A percentile compares a stretch with the other conserved stretches of the same genome.
phyloP scores from a whole-genome alignment of 2,113 vertebrate species.

The Eretmochelys imbricata region DNA sequence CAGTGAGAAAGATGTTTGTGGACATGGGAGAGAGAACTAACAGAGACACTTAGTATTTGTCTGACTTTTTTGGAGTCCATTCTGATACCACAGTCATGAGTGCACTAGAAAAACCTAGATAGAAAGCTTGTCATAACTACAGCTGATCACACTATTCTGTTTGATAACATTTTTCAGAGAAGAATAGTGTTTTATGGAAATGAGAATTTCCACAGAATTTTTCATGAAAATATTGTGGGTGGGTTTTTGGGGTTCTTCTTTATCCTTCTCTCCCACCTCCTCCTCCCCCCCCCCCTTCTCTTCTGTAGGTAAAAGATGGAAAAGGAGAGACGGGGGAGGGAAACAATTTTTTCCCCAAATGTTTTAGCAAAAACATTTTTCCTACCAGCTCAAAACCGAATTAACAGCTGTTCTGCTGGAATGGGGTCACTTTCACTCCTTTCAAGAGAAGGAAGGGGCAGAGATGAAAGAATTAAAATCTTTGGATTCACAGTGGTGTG shows the following conservation, averaged over 20 bases:
- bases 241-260: not conserved
- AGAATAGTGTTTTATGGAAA: not conserved
- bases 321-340: not conserved
- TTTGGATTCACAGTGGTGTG: not conserved
- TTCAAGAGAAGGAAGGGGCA: not conserved
- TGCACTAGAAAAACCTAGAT: not conserved
- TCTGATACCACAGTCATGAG: not conserved
- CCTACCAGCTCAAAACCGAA: not conserved
- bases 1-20: not conserved
- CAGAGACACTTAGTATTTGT: not conserved
- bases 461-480: not conserved
- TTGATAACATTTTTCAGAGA: not conserved
- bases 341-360: not conserved
- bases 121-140: not conserved
- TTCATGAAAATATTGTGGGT: not conserved
- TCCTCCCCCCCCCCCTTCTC: accelerated
- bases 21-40: not conserved
- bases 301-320: not conserved
- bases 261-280: not conserved
- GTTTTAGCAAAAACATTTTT: not conserved
- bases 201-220: not conserved
- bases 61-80: not conserved
- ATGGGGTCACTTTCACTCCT: not conserved
- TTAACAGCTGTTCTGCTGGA: not conserved
- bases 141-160: not conserved